Percentiles rank a stretch among this genome's conserved stretches.
These are phyloP conservation scores for Ochotona curzoniae DNA, from an alignment of 2,113 vertebrate genomes.

Conservation along the genomic window DNA sequence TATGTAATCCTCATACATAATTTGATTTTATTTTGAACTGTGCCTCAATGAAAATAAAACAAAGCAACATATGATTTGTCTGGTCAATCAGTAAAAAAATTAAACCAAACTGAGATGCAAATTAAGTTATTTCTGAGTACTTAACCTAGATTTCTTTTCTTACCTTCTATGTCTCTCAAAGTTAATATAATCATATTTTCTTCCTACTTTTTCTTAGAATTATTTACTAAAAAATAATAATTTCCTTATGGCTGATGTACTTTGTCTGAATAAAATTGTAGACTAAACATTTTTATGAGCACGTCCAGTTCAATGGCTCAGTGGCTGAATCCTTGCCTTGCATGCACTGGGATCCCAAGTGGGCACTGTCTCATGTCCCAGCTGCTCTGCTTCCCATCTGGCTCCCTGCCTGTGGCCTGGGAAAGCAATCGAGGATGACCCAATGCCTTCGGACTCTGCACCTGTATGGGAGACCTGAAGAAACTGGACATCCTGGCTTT, in stretches of 20 bases:
- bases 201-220: constrained; percentile 14
- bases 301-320: background rate
- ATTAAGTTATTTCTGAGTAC: background rate
- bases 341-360: too few relatives aligned
- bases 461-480: too few relatives aligned
- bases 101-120: constrained; percentile 48
- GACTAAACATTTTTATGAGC: background rate
- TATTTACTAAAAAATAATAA: constrained; percentile 20
- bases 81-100: constrained; percentile 33
- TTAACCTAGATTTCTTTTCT: constrained; percentile 36
- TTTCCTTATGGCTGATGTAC: background rate
- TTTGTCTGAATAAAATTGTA: constrained; percentile 15
- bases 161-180: background rate
- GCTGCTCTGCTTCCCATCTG: too few relatives aligned
- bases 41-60: constrained; percentile 26
- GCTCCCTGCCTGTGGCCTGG: too few relatives aligned
- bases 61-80: constrained; percentile 19
- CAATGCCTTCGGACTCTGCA: too few relatives aligned
- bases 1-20: background rate
- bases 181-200: background rate
- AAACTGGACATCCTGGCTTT: too few relatives aligned
- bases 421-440: too few relatives aligned
- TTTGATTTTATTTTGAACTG: constrained; percentile 32
- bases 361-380: too few relatives aligned
- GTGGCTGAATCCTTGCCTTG: too few relatives aligned